Conservation (phyloP, 2,888 invertebrate genomes). For the Trissolcus brochymenae region DNA sequence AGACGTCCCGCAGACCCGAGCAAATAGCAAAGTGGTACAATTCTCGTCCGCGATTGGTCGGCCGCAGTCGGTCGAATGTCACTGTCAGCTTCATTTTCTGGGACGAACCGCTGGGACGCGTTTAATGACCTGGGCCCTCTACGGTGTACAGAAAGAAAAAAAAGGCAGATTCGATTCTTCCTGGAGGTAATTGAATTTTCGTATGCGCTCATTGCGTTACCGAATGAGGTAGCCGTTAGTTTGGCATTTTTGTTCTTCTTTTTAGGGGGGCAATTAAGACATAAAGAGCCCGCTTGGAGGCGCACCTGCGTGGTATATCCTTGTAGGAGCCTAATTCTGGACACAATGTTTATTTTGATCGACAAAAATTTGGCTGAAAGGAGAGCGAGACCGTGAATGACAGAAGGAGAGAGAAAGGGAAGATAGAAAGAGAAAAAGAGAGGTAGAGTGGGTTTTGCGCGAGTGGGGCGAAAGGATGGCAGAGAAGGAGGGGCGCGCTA, state of each 20-base stretch:
- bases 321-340: neutral
- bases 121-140: neutral
- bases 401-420: slow-evolving; percentile 45
- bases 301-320: neutral
- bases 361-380: slow-evolving; percentile 28
- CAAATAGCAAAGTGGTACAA: slow-evolving; percentile 33
- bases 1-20: slow-evolving; percentile 24
- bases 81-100: slow-evolving; percentile 36
- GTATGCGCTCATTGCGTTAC: neutral
- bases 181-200: slow-evolving; percentile 26
- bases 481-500: slow-evolving; percentile 58
- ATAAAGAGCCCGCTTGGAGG: neutral
- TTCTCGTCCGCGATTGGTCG: slow-evolving; percentile 53
- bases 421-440: slow-evolving; percentile 38
- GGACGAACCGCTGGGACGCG: slow-evolving; percentile 22
- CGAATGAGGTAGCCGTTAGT: no score
- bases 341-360: neutral
- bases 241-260: no score
- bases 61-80: slow-evolving; percentile 21
- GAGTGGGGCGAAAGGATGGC: slow-evolving; percentile 46
- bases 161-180: slow-evolving; percentile 17
- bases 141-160: neutral
- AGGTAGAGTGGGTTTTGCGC: slow-evolving; percentile 19
- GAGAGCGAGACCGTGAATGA: slow-evolving; percentile 30
- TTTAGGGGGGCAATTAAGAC: slow-evolving; percentile 15